These are phyloP conservation scores for Drosophila eugracilis DNA, from an alignment of 1,140 invertebrate genomes.

Conservation along the genomic window DNA sequence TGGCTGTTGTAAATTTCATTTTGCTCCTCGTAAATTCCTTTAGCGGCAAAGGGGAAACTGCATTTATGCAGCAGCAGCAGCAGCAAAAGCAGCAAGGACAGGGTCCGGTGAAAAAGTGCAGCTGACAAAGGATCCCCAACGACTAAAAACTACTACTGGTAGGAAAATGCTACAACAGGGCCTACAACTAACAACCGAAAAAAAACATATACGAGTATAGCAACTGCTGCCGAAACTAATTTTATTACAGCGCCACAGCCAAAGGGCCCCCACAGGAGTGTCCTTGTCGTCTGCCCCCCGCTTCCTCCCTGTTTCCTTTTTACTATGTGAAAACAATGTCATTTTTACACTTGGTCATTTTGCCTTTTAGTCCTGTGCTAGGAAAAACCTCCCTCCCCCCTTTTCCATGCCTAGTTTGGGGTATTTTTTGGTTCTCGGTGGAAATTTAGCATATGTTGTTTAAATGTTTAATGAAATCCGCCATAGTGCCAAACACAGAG, in stretches of 20 bases:
- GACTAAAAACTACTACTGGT: constrained; percentile 21
- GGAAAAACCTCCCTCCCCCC: constrained; percentile 10
- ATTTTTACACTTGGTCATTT: constrained; percentile 80
- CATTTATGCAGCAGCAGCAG: constrained; percentile 68
- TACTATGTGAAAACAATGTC: constrained; percentile 65
- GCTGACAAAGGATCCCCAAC: constrained; percentile 39
- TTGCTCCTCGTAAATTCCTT: constrained; percentile 73
- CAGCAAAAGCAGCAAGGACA: too few relatives aligned
- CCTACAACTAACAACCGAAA: constrained; percentile 18
- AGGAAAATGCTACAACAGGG: constrained; percentile 20
- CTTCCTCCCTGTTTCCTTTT: background rate
- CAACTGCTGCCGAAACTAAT: constrained; percentile 57
- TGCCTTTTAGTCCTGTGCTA: constrained; percentile 45
- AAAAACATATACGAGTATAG: constrained; percentile 14
- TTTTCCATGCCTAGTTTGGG: constrained; percentile 7
- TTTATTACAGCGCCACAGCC: constrained; percentile 70
- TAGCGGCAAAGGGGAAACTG: constrained; percentile 61
- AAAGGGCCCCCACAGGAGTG: constrained; percentile 66
- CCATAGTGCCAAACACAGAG: constrained; percentile 73
- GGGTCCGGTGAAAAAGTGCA: constrained; percentile 28
- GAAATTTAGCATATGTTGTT: constrained; percentile 79
- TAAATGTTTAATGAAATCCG: constrained; percentile 81
- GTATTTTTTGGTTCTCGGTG: constrained; percentile 41
- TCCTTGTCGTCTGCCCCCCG: too few relatives aligned
- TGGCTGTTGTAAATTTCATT: constrained; percentile 64